Conservation (phyloP, 2,888 invertebrate genomes). For the Drosophila affinis region DNA sequence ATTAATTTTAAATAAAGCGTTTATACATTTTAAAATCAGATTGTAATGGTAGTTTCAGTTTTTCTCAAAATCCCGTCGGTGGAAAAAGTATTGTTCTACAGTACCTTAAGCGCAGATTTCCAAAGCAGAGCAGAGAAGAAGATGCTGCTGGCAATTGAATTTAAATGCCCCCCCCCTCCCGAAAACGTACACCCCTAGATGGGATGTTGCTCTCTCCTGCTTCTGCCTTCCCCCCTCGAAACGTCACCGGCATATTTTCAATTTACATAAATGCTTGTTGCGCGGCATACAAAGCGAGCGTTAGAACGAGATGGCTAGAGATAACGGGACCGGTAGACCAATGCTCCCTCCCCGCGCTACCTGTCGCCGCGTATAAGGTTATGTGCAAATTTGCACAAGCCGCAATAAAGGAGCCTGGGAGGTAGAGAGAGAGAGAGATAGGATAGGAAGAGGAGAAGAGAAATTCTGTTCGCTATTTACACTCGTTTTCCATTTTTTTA, state of each 20-base stretch:
- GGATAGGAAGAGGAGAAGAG: slow-evolving; percentile 5
- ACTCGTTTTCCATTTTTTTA: slow-evolving; percentile 61
- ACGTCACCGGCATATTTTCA: slow-evolving; percentile 68
- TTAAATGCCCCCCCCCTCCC: slow-evolving; percentile 68
- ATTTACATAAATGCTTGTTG: slow-evolving; percentile 79
- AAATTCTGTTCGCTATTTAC: slow-evolving; percentile 52
- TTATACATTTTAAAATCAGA: no score
- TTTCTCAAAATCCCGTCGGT: not conserved
- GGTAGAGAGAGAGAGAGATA: not conserved
- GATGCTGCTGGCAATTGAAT: slow-evolving; percentile 75
- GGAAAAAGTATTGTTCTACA: not conserved
- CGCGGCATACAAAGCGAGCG: slow-evolving; percentile 62
- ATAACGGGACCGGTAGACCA: not conserved
- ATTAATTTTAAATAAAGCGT: no score
- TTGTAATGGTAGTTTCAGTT: no score
- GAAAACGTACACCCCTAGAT: not conserved
- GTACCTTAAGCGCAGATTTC: slow-evolving; percentile 40
- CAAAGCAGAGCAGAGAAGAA: slow-evolving; percentile 40
- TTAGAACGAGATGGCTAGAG: slow-evolving; percentile 31
- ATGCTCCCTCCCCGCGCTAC: slow-evolving; percentile 39
- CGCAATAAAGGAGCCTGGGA: slow-evolving; percentile 32
- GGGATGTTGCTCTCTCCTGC: not conserved
- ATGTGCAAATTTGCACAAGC: slow-evolving; percentile 59
- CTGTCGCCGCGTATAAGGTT: slow-evolving; percentile 54
- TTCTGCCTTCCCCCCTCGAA: slow-evolving; percentile 25